These are phyloP conservation scores for Ciconia maguari DNA, from an alignment of 2,113 vertebrate species.

Conservation along the genomic window DNA sequence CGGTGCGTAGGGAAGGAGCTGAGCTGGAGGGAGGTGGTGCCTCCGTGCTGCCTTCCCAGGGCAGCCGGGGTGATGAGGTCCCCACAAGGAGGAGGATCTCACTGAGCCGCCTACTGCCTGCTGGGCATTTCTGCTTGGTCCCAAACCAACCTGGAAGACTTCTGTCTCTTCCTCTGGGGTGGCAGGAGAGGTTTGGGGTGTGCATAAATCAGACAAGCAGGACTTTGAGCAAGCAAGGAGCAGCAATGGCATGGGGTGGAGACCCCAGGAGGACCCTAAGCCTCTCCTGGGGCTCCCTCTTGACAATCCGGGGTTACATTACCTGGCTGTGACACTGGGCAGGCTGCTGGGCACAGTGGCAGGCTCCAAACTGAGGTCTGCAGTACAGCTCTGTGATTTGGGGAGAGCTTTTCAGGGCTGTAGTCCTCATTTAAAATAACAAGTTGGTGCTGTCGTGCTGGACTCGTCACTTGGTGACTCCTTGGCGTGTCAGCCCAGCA, in stretches of 20 bases:
- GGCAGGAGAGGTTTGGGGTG: not conserved
- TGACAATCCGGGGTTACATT: not conserved
- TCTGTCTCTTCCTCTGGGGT: not conserved
- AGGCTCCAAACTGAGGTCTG: not conserved
- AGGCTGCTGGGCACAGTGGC: not conserved
- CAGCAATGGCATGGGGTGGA: not conserved
- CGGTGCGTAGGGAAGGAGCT: accelerated
- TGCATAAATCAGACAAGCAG: not conserved
- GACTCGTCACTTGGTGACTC: accelerated
- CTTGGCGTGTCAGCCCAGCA: accelerated
- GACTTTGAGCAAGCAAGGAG: not conserved
- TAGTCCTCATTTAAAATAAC: not conserved
- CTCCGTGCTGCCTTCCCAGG: not conserved
- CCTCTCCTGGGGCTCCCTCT: not conserved
- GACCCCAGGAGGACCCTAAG: not conserved
- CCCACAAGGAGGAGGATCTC: not conserved
- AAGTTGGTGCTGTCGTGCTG: accelerated
- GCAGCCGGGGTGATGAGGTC: not conserved
- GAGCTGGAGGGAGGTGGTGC: not conserved
- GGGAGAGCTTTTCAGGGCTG: not conserved
- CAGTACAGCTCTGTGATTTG: not conserved
- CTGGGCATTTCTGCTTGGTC: not conserved
- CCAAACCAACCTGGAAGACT: not conserved
- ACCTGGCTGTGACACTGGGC: not conserved
- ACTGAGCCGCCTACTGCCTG: accelerated